Evolutionary conservation across 2,113 vertebrate species (phyloP), one percentile per base, ranked within the genome.

Genomic region (Grantiella picta): DNA sequence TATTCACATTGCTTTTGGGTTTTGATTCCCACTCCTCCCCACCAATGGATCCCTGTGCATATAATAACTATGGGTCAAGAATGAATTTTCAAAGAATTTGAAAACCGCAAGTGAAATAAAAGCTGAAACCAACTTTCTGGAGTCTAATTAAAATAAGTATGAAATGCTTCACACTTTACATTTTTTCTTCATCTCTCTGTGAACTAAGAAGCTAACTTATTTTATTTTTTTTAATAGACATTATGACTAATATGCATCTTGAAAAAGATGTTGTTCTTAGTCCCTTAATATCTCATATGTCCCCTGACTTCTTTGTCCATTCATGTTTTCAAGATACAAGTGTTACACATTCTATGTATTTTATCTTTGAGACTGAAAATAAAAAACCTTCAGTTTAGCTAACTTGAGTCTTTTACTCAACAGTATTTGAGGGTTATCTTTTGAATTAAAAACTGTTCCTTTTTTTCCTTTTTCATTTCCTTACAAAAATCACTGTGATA

Each of bases 21-120:
- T 81, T 84, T 47, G 18, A 38, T 35, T 70, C 12, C 7, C 7
- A 36, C 15, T 70, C 5, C 16, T 64, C 5, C 7, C 11, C 7
- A 13, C 1, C 0, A 0, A 10, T 20, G 17, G 18, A 61, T 83
- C 83, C 7, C 23, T 36, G 16, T 42, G n/a, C 15, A 24, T 3
- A 7, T 13, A 10, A 76, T 17, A 64, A 75, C 10, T 79, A 8
- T n/a, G 9, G 19, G 5, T 4, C 27, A 57, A 76, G n/a, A 71
- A 56, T 57, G 5, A 6, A 14, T 53, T 77, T 81, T 33, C 17
- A 66, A 18, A 52, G 35, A 84, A 66, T 3, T 4, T 49, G 3
- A 63, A 88, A 53, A 52, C 9, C 1, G 3, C 28, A 81, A 63
- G 65, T 29, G 3, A 71, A 84, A 71, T 66, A 20, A 81, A 66